Evolutionary conservation across 2,797 vertebrate species (phyloP).

Genomic region (Sarcophilus harrisii): DNA sequence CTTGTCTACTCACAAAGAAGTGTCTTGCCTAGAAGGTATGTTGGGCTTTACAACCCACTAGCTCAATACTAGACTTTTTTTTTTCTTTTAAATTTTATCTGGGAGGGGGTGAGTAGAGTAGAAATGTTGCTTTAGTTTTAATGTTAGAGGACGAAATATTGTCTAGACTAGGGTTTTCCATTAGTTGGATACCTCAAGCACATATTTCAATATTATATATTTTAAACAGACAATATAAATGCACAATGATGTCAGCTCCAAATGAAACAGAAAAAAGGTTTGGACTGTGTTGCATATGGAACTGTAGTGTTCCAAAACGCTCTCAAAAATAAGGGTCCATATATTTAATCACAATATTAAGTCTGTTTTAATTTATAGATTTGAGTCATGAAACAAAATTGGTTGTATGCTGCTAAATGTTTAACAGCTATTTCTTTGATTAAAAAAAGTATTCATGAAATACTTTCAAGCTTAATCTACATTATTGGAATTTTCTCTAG

Average conservation of each 20-base stretch:
- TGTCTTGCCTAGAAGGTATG: background rate
- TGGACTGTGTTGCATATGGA: background rate
- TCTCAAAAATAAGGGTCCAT: background rate
- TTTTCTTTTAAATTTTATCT: background rate
- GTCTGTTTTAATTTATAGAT: background rate
- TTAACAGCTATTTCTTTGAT: background rate
- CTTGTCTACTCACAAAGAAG: background rate
- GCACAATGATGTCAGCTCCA: background rate
- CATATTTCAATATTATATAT: background rate
- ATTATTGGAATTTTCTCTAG: background rate
- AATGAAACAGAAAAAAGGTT: background rate
- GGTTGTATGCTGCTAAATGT: background rate
- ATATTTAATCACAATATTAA: background rate
- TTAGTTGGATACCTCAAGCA: background rate
- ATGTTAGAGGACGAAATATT: background rate
- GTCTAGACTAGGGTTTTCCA: background rate
- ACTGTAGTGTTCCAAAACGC: background rate
- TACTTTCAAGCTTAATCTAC: background rate
- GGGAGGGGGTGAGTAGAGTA: too few relatives aligned
- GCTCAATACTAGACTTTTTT: background rate
- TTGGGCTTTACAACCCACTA: background rate
- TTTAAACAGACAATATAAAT: background rate
- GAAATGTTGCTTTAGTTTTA: background rate
- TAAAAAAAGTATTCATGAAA: background rate
- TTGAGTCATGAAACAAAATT: background rate